These are phyloP conservation scores for Tupaia chinensis DNA, from an alignment of 2,113 vertebrate genomes.

Conservation along the genomic window DNA sequence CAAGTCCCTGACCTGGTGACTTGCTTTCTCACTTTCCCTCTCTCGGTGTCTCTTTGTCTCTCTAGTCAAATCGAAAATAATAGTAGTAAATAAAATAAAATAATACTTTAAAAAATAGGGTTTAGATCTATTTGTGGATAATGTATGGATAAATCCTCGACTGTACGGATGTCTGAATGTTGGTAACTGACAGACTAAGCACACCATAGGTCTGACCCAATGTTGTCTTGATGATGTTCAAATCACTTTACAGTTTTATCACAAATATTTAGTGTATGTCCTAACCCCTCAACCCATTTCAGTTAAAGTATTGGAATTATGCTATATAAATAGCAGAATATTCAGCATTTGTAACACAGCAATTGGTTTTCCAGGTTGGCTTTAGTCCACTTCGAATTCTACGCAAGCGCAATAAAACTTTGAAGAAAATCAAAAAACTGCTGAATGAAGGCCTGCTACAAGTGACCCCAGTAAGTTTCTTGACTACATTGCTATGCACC, in stretches of 20 bases:
- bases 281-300: background rate
- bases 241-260: background rate
- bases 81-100: no score
- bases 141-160: background rate
- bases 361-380: conserved; percentile 89
- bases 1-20: no score
- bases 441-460: conserved; percentile 91
- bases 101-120: background rate
- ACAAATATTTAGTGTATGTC: background rate
- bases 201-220: background rate
- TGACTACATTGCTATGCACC: background rate
- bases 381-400: conserved; percentile 94
- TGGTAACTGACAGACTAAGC: background rate
- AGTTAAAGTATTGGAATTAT: background rate
- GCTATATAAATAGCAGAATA: background rate
- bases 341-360: conserved; percentile 25
- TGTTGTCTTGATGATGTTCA: background rate
- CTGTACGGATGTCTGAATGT: background rate
- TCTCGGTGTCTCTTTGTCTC: no score
- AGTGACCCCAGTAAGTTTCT: conserved; percentile 88
- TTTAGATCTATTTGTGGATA: background rate
- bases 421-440: conserved; percentile 93
- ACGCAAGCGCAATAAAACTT: conserved; percentile 96
- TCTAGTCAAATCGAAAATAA: no score
- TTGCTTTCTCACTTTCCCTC: no score